Base-by-base conservation (phyloP, 2,888 invertebrate genomes). In the Furcula furcula region DNA sequence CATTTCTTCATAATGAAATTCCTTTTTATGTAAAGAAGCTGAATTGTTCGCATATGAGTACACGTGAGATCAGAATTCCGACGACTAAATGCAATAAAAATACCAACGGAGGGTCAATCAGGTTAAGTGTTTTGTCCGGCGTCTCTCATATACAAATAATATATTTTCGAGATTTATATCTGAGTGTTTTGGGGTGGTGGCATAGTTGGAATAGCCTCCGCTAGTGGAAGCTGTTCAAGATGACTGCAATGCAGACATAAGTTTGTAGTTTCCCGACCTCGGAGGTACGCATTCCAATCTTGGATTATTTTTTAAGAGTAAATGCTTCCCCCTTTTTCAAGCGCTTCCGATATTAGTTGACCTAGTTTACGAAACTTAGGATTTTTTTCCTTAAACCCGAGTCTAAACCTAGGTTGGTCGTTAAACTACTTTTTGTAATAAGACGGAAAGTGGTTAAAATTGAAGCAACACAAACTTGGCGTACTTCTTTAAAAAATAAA, bases 101-200 rank as follows among this genome's bases (percentile, higher is more conserved):
- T 80, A 78, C 81, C 79, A 58, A 40, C 60, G 62, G 46, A 65
- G 76, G 81, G 80, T 80, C 81, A 81, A 80, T 80, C 79, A 78
- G 75, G 78, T 76, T 77, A 76, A 80, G 80, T 79, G 80, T 77
- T 70, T 65, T 72, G 76, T 76, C 77, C 77, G 49, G 42, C 53
- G 72, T 54, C 52, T 67, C 55, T 59, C 62, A 38, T 70, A 62
- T 65, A 64, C 46, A 61, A 66, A 76, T 73, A 70, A 72, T 76
- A 71, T 74, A 74, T 75, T 66, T 62, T 62, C 47, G 65, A 73
- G 76, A 73, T 79, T 79, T 78, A 74, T 76, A 69, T 68, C 65
- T 63, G 54, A 55, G 53, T 56, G 55, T 59, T 55, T 54, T 58
- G 59, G 56, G 61, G 66, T 70, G 63, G 67, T 65, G 65, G 72